Percentiles rank a stretch among this genome's conserved stretches.
Conservation (phyloP, 1,140 invertebrate genomes). For the Zaprionus taronus region DNA sequence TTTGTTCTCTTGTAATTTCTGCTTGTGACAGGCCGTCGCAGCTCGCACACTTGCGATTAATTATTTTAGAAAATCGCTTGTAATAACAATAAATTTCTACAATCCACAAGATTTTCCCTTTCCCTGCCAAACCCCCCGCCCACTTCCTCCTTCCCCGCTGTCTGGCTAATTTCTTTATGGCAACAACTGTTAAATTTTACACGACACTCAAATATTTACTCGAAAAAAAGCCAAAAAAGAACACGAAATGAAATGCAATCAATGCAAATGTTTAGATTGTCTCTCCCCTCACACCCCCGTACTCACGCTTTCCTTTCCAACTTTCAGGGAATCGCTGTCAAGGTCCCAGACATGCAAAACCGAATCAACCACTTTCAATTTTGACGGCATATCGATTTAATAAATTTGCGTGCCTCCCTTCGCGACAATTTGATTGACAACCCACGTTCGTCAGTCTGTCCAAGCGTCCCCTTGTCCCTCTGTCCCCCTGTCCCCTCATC, state of each 20-base stretch:
- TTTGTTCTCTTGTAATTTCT: conserved; percentile 69
- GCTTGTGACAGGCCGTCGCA: conserved; percentile 59
- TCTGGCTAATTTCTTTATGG: conserved; percentile 48
- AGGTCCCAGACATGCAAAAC: conserved; percentile 63
- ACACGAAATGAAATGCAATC: conserved; percentile 62
- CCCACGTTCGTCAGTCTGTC: conserved; percentile 23
- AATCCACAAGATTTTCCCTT: conserved; percentile 34
- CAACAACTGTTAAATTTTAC: conserved; percentile 74
- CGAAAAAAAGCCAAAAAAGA: conserved; percentile 30
- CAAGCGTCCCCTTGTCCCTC: background rate
- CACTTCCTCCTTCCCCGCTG: background rate
- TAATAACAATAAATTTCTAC: conserved; percentile 80
- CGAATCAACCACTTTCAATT: conserved; percentile 71
- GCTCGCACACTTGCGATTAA: conserved; percentile 73
- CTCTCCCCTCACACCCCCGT: conserved; percentile 35
- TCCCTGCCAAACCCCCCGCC: background rate
- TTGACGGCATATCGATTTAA: conserved; percentile 81
- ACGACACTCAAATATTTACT: conserved; percentile 74
- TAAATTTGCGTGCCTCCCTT: conserved; percentile 74
- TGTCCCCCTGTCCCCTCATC: no score
- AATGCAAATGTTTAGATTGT: conserved; percentile 77
- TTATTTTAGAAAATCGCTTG: conserved; percentile 79
- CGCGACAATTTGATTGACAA: conserved; percentile 80
- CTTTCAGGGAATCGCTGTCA: conserved; percentile 31
- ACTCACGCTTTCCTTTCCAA: background rate